Evolutionary conservation across 2,113 vertebrate genomes (phyloP).

Genomic region (Ptyas mucosa): DNA sequence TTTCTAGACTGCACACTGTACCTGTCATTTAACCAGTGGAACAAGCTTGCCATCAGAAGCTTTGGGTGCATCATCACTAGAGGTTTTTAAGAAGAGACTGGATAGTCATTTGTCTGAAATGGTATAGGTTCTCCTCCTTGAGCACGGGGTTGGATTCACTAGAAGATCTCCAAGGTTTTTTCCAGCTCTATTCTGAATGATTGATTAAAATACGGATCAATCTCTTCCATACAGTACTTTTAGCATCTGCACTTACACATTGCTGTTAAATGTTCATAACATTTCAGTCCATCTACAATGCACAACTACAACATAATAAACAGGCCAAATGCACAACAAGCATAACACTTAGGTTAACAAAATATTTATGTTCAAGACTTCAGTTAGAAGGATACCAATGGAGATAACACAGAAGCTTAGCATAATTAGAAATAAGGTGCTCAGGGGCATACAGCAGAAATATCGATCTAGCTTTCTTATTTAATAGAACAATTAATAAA

Average conservation of each 20-base stretch:
- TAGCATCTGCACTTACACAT: background rate
- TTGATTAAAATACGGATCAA: too few relatives aligned
- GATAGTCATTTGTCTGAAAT: too few relatives aligned
- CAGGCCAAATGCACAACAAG: background rate
- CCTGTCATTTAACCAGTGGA: too few relatives aligned
- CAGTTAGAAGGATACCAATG: background rate
- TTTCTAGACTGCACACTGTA: too few relatives aligned
- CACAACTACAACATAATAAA: background rate
- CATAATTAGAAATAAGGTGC: background rate
- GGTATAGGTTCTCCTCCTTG: too few relatives aligned
- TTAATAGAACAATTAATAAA: slow-evolving; percentile 3
- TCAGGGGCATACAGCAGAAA: background rate
- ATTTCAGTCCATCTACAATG: background rate
- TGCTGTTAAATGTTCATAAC: background rate
- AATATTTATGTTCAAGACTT: background rate
- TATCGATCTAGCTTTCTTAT: background rate
- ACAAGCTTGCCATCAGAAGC: too few relatives aligned
- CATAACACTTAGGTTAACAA: background rate
- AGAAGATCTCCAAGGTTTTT: too few relatives aligned
- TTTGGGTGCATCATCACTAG: too few relatives aligned
- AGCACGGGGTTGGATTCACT: too few relatives aligned
- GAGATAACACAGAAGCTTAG: background rate
- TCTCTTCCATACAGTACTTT: background rate
- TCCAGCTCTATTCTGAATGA: too few relatives aligned
- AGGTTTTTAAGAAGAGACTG: too few relatives aligned